Base-by-base conservation (phyloP, 2,113 vertebrate species). In the Erythrocercus mccallii region DNA sequence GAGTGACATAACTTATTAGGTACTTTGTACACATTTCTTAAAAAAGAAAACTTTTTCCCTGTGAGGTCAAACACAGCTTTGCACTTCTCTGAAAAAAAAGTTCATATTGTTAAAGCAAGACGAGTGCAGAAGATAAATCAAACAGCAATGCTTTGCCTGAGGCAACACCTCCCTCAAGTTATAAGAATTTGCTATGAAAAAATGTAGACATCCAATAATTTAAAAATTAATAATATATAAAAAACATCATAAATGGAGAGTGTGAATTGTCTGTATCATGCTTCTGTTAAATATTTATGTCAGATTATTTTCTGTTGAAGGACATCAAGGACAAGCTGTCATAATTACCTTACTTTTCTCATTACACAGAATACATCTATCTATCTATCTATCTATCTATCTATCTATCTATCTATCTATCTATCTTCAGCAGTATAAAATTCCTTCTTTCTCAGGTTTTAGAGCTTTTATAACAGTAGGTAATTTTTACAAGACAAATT, bases 1-100 rank as follows among this genome's bases (percentile, higher is more conserved):
- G 82, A 97, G 92, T 96, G 95, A 90, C 92, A 97, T 94, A 97
- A 97, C 92, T 98, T 97, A 98, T 97, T 98, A 98, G 96, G 72
- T 95, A 93, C 91, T 97, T 97, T 94, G 96, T 97, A 97, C 90
- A 97, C 65, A 96, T 97, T 97, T 95, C 94, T 97, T 97, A 81
- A 96, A 97, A 97, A 97, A 92, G 81, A 96, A 97, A 94, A 78
- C 58, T 82, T 96, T 96, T 97, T 94, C 97, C 96, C 97, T 78
- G 28, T 91, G 47, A 96, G 96, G 95, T 98, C 95, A 97, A 96
- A 96, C 68, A 88, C 31, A 96, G 87, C 86, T 93, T 96, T 97
- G 44, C 76, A 96, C 86, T 98, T 96, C 69, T 97, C 92, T 95
- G 73, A 83, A 90, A 90, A 90, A 90, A 94, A 96, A 96, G 61